Evolutionary conservation across 1,140 invertebrate species (phyloP).

Genomic region (Ceratina australensis): DNA sequence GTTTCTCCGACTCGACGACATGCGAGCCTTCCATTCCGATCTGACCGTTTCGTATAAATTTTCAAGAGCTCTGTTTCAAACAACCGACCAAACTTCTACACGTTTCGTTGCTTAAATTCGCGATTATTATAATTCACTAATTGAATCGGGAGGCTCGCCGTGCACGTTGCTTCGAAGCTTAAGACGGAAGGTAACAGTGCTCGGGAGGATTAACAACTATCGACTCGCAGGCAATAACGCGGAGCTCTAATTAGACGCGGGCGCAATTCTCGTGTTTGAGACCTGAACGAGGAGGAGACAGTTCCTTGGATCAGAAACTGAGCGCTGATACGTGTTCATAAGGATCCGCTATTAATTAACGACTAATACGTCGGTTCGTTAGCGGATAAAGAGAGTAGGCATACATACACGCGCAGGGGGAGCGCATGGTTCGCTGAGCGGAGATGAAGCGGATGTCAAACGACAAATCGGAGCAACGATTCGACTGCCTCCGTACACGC

Average conservation of each 20-base stretch:
- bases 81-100: slow-evolving; percentile 3
- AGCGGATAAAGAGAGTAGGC: slow-evolving; percentile 33
- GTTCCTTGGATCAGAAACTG: slow-evolving; percentile 2
- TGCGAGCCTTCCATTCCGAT: slow-evolving; percentile 17
- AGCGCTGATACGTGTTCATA: slow-evolving; percentile 2
- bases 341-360: slow-evolving; percentile 56
- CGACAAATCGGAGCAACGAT: slow-evolving; percentile 42
- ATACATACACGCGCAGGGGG: too few species aligned
- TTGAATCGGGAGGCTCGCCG: too few species aligned
- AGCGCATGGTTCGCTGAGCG: too few species aligned
- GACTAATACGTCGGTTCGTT: slow-evolving; percentile 60
- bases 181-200: neutral
- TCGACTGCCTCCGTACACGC: slow-evolving; percentile 15
- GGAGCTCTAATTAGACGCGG: slow-evolving; percentile 47
- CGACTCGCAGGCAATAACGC: slow-evolving; percentile 1
- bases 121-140: too few species aligned
- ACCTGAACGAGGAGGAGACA: neutral
- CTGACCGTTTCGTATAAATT: slow-evolving; percentile 17
- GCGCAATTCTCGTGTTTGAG: slow-evolving; percentile 18
- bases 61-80: slow-evolving; percentile 2
- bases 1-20: slow-evolving; percentile 28
- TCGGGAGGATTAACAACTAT: slow-evolving; percentile 2
- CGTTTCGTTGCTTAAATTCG: slow-evolving; percentile 3
- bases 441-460: slow-evolving; percentile 19
- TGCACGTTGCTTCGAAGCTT: too few species aligned